Percentiles rank a stretch among this genome's conserved stretches.
phyloP scores from a whole-genome alignment of 2,888 invertebrate species.

The Mayetiola destructor region DNA sequence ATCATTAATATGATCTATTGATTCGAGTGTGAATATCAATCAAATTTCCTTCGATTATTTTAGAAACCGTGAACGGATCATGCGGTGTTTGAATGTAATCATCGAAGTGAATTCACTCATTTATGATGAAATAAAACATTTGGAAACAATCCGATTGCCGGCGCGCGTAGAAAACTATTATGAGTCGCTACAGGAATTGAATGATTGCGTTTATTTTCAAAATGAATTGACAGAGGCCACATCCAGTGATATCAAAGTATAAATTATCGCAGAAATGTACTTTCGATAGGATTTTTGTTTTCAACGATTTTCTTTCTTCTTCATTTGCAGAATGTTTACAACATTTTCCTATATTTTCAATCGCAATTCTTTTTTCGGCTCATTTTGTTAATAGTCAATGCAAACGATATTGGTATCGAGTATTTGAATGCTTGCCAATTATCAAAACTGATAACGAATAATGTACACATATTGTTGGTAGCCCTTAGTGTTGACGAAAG shows the following conservation, averaged over 20 bases:
- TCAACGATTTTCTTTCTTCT: not conserved
- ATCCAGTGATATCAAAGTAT: not conserved
- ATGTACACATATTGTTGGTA: no score
- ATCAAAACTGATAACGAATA: no score
- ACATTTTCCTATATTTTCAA: constrained; percentile 34
- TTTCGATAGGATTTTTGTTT: no score
- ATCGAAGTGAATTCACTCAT: not conserved
- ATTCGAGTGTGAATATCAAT: not conserved
- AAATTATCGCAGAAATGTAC: no score
- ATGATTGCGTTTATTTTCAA: constrained; percentile 32
- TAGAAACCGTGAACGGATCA: not conserved
- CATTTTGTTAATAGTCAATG: constrained; percentile 24
- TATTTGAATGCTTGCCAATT: not conserved
- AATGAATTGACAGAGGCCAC: not conserved
- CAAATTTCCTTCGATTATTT: no score
- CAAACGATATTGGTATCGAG: not conserved
- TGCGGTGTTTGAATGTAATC: not conserved
- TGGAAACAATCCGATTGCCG: not conserved
- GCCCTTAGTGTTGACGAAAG: no score
- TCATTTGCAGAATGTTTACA: constrained; percentile 30
- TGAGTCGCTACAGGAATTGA: constrained; percentile 28
- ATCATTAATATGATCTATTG: no score
- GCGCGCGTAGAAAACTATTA: not conserved
- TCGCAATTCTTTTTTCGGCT: constrained; percentile 32
- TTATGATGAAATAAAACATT: not conserved